A percentile compares a stretch with the other conserved stretches of the same genome.
These are phyloP conservation scores for Ischnus inquisitorius DNA, from an alignment of 2,888 invertebrate species.

Conservation along the genomic window DNA sequence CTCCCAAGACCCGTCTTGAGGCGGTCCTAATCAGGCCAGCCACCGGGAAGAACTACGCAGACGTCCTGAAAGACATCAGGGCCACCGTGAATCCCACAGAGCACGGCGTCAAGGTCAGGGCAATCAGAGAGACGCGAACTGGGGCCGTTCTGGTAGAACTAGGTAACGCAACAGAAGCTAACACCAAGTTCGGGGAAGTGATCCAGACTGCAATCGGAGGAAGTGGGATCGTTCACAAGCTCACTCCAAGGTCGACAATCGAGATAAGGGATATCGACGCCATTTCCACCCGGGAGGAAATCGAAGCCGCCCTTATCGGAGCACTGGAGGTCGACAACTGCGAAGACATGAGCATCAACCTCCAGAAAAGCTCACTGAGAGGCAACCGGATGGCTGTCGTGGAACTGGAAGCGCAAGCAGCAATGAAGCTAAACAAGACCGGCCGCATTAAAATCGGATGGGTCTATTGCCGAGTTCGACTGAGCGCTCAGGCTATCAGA, in stretches of 20 bases:
- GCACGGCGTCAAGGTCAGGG: not conserved
- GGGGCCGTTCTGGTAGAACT: slow-evolving; percentile 25
- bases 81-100: not conserved
- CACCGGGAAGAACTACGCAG: slow-evolving; percentile 3
- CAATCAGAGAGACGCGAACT: slow-evolving; percentile 1
- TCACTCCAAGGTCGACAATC: slow-evolving; percentile 30
- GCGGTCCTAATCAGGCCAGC: slow-evolving; percentile 24
- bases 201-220: slow-evolving; percentile 9
- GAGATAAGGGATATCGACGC: slow-evolving; percentile 37
- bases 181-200: slow-evolving; percentile 8
- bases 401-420: too few species aligned
- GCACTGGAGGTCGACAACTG: slow-evolving; percentile 3
- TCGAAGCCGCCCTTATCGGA: slow-evolving; percentile 32
- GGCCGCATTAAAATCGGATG: too few species aligned
- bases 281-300: slow-evolving; percentile 10
- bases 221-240: slow-evolving; percentile 7
- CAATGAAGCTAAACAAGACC: too few species aligned
- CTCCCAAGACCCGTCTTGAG: slow-evolving; percentile 4
- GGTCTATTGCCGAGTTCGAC: too few species aligned
- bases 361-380: too few species aligned
- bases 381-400: too few species aligned
- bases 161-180: slow-evolving; percentile 14
- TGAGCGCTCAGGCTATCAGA: too few species aligned
- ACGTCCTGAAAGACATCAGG: slow-evolving; percentile 18
- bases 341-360: too few species aligned